Conservation (phyloP, 2,797 vertebrate genomes). For the Delichon dasypus region DNA sequence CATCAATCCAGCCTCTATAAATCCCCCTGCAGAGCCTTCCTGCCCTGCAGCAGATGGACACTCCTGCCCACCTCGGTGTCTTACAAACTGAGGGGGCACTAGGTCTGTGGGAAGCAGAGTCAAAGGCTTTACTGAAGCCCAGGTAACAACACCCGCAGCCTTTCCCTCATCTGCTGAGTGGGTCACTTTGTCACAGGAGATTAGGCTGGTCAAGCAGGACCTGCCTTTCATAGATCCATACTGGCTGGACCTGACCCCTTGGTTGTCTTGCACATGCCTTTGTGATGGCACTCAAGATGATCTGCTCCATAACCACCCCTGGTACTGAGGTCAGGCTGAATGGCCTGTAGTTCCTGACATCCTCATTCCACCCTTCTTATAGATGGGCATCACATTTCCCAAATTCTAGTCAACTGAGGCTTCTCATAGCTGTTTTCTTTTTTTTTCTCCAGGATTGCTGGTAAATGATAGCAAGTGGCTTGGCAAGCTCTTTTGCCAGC, state of each 20-base stretch:
- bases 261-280: not conserved
- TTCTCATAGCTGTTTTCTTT: not conserved
- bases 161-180: not conserved
- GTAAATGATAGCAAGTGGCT: not conserved
- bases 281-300: not conserved
- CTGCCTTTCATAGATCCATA: not conserved
- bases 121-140: not conserved
- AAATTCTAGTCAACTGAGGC: not conserved
- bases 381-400: not conserved
- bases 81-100: not conserved
- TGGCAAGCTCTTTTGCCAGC: not conserved
- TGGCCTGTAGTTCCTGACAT: not conserved
- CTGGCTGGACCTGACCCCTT: not conserved
- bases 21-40: not conserved
- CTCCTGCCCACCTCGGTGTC: not conserved
- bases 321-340: not conserved
- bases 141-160: not conserved
- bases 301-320: not conserved
- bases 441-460: not conserved
- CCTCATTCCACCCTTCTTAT: not conserved
- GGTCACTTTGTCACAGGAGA: not conserved
- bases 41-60: not conserved
- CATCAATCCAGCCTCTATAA: not conserved
- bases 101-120: not conserved
- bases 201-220: not conserved